Base-by-base conservation (phyloP, 2,797 vertebrate genomes). In the Hapalemur alaotrensis region DNA sequence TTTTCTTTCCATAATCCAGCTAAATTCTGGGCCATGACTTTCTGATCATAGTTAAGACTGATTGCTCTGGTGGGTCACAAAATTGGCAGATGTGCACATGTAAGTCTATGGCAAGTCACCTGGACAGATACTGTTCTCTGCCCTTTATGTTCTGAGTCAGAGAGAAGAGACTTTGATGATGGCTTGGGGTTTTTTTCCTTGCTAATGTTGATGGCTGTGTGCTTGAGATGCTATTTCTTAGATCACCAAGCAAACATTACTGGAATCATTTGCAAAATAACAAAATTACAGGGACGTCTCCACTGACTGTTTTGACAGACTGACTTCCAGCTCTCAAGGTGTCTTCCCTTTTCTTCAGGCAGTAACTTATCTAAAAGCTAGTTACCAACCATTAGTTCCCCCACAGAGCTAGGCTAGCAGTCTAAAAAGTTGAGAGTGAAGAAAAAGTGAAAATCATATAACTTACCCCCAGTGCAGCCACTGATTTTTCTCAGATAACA, bases 301-400 rank as follows among this genome's bases (percentile, higher is more conserved):
- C 75, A 83, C 41, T 48, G 25, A 84, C 72, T 89, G 54, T 57
- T 96, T 78, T 85, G 75, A 92, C 5, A 86, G 59, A 72, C 25
- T 61, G 92, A 80, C 81, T 96, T 63, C 35, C 54, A 79, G 28
- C 43, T 93, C 81, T 95, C 57, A 28, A 91, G 81, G 70, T 93
- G 17, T 54, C 84, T 94, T 80, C 83, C 54, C 43, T 93, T 88
- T 93, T 52, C 88, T 85, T 81, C 63, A 79, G 88, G 78, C 23
- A 89, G 46, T 78, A 75, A 86, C 95, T 91, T 95, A 95, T 52
- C 81, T 54, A 88, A 89, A 93, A 92, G 92, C 72, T 97, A 95
- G 95, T 96, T 78, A 95, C 61, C 59, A 59, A 59, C 46, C 38
- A 91, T 86, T 81, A 67, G 20, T 63, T 83, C 38, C 35, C n/a